Evolutionary conservation across 2,113 vertebrate species (phyloP).

Genomic region (Gnathonemus longibarbis): DNA sequence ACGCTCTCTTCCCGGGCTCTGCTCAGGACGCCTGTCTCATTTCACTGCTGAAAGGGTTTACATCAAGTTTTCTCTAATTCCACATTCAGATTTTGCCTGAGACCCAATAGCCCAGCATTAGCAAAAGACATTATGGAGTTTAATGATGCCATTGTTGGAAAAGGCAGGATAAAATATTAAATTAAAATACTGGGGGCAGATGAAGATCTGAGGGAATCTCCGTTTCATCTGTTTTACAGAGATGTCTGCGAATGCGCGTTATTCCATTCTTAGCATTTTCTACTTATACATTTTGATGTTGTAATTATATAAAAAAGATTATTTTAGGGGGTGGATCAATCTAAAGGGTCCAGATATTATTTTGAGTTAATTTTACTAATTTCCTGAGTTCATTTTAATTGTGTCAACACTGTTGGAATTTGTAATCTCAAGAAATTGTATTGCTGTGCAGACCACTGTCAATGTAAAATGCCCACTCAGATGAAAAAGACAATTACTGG

Average conservation of each 20-base stretch:
- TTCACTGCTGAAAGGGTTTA: constrained; percentile 60
- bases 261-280: constrained; percentile 21
- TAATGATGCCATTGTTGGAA: constrained; percentile 57
- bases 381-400: neutral
- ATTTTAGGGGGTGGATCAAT: neutral
- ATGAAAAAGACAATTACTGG: neutral
- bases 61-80: constrained; percentile 50
- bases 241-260: constrained; percentile 34
- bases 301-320: neutral
- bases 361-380: neutral
- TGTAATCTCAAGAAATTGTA: neutral
- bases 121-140: constrained; percentile 56
- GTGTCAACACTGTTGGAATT: neutral
- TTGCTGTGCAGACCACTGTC: neutral
- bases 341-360: neutral
- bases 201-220: neutral
- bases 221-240: neutral
- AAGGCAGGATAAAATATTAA: constrained; percentile 53
- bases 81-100: constrained; percentile 42
- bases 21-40: constrained; percentile 50
- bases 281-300: neutral
- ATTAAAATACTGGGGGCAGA: constrained; percentile 30
- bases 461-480: constrained; percentile 15
- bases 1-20: constrained; percentile 39
- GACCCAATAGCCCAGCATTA: constrained; percentile 53